phyloP scores from a whole-genome alignment of 1,140 invertebrate species.

The Drosophila pseudoobscura region DNA sequence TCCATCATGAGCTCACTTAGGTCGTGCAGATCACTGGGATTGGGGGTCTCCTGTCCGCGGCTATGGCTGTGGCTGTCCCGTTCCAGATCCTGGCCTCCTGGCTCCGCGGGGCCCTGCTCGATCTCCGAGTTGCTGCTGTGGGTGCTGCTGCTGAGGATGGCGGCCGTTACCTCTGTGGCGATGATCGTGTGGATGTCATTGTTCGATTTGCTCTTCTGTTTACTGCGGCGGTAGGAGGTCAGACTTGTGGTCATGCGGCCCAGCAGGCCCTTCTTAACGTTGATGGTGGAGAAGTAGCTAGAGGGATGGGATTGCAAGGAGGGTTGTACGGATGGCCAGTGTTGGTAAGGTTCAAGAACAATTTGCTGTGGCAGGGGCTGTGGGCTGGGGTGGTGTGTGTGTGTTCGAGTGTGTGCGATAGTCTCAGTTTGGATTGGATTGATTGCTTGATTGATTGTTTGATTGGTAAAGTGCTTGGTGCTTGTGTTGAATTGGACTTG shows the following conservation, averaged over 20 bases:
- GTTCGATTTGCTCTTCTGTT: conserved; percentile 81
- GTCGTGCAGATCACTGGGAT: conserved; percentile 34
- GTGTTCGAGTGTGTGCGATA: conserved; percentile 24
- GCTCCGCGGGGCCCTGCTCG: conserved; percentile 7
- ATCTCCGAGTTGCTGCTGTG: conserved; percentile 38
- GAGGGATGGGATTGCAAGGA: background rate
- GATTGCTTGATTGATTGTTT: background rate
- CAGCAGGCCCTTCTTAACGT: conserved; percentile 76
- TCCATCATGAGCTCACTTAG: conserved; percentile 67
- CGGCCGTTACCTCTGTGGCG: conserved; percentile 64
- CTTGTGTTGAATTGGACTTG: conserved; percentile 26
- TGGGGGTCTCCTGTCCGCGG: conserved; percentile 18
- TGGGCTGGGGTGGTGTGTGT: background rate
- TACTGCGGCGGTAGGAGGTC: conserved; percentile 79
- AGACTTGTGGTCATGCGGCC: conserved; percentile 82
- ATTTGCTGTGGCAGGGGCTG: background rate
- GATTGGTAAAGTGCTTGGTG: conserved; percentile 19
- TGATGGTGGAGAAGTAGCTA: conserved; percentile 82
- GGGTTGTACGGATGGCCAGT: background rate
- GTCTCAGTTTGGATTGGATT: background rate
- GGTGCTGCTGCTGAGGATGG: conserved; percentile 41
- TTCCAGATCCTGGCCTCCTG: conserved; percentile 15
- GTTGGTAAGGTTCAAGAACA: no score
- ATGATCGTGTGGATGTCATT: conserved; percentile 80
- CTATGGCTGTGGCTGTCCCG: background rate